Evolutionary conservation across 2,113 vertebrate species (phyloP).

Genomic region (Calidris pygmaea): DNA sequence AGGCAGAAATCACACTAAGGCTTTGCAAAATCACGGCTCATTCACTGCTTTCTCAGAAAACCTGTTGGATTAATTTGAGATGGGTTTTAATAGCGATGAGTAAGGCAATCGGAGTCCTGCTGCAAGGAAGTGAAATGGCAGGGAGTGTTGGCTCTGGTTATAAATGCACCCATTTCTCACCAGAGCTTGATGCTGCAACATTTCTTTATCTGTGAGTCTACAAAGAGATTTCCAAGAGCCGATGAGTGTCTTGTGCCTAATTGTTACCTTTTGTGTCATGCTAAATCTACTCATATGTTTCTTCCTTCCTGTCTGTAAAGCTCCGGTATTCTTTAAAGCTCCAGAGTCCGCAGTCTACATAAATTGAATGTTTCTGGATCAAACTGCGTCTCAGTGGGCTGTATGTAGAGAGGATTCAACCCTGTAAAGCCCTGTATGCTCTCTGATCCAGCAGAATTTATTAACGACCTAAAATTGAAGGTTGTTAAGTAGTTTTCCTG

Average conservation of each 20-base stretch:
- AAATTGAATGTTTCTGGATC: background rate
- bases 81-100: background rate
- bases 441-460: background rate
- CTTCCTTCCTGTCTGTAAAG: background rate
- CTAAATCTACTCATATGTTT: background rate
- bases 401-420: background rate
- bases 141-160: background rate
- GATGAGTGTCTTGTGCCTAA: background rate
- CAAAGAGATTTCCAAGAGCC: background rate
- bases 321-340: background rate
- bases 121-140: background rate
- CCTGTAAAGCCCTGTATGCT: background rate
- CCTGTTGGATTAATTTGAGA: background rate
- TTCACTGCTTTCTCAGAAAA: conserved; percentile 1
- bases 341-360: background rate
- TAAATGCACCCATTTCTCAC: background rate
- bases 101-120: background rate
- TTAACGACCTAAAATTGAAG: background rate
- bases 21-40: background rate
- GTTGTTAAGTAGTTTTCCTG: background rate
- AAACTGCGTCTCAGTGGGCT: background rate
- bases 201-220: background rate
- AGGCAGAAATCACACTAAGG: background rate
- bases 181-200: background rate
- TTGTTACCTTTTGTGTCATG: background rate